A percentile compares a stretch with the other conserved stretches of the same genome.
Evolutionary conservation across 2,888 invertebrate genomes (phyloP).

Genomic region (Elegia similella): DNA sequence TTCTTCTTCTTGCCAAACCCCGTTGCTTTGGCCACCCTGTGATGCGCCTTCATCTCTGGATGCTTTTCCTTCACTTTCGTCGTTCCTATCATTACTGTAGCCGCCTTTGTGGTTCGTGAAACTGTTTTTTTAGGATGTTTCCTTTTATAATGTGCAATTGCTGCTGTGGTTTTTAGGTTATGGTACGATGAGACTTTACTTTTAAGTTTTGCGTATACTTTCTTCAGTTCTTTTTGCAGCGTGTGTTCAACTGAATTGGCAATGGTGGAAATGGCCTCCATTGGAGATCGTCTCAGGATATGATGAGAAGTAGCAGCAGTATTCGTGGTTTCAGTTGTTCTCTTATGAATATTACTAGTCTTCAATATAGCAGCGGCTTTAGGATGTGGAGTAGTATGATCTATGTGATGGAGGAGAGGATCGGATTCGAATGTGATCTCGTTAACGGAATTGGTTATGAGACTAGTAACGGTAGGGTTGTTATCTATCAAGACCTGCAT

Average conservation of each 20-base stretch:
- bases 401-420: slow-evolving; percentile 31
- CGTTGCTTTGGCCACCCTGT: neutral
- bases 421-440: slow-evolving; percentile 42
- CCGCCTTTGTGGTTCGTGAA: too few relatives aligned
- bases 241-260: slow-evolving; percentile 41
- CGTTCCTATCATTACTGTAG: neutral
- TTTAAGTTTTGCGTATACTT: slow-evolving; percentile 44
- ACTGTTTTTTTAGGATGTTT: too few relatives aligned
- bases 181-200: slow-evolving; percentile 33
- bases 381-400: slow-evolving; percentile 15
- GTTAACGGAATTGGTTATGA: slow-evolving; percentile 45
- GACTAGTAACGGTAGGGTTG: slow-evolving; percentile 36
- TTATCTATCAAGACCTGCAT: slow-evolving; percentile 41
- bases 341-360: slow-evolving; percentile 20
- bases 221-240: slow-evolving; percentile 45
- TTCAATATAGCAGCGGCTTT: slow-evolving; percentile 9
- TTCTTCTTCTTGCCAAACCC: slow-evolving; percentile 6
- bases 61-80: neutral
- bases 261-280: slow-evolving; percentile 34
- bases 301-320: neutral
- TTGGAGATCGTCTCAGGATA: slow-evolving; percentile 33
- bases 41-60: neutral
- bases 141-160: too few relatives aligned
- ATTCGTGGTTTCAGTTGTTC: slow-evolving; percentile 19
- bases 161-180: neutral